Conservation (phyloP, 2,888 invertebrate species). For the Platycheirus albimanus region DNA sequence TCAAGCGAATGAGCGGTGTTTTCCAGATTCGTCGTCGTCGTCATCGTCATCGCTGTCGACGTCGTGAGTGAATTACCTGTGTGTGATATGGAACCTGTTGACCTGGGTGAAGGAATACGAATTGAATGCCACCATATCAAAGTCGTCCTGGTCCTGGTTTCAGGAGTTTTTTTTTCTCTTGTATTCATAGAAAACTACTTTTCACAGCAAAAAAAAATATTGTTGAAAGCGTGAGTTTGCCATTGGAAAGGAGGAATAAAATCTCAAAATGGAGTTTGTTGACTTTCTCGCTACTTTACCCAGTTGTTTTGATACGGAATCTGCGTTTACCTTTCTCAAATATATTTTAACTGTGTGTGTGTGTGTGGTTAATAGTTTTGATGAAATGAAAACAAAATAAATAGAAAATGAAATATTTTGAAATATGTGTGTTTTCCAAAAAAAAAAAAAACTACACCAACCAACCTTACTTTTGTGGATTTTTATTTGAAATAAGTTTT, state of each 20-base stretch:
- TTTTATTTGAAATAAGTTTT: conserved; percentile 25
- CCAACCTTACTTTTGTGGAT: conserved; percentile 19
- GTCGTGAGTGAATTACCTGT: conserved; percentile 59
- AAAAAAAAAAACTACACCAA: conserved; percentile 3
- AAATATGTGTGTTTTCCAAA: neutral
- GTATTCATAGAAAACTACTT: neutral
- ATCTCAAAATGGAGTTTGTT: conserved; percentile 56
- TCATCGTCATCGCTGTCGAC: neutral
- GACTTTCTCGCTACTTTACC: conserved; percentile 36
- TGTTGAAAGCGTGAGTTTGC: conserved; percentile 14
- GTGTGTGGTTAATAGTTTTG: conserved; percentile 58
- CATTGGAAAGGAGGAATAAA: conserved; percentile 22
- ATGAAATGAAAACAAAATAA: conserved; percentile 49
- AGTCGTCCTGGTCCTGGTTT: conserved; percentile 3
- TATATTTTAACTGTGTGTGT: neutral
- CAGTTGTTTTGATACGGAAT: neutral
- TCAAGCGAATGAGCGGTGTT: no score
- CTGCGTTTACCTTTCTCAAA: neutral
- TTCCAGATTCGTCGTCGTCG: neutral
- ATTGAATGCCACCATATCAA: conserved; percentile 49
- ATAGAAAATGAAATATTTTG: conserved; percentile 23
- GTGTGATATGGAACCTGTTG: conserved; percentile 66
- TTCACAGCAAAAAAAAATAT: neutral
- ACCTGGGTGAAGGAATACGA: conserved; percentile 54
- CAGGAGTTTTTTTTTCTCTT: conserved; percentile 6